phyloP scores from a whole-genome alignment of 2,797 vertebrate species.

The Pangasius mekongensis region DNA sequence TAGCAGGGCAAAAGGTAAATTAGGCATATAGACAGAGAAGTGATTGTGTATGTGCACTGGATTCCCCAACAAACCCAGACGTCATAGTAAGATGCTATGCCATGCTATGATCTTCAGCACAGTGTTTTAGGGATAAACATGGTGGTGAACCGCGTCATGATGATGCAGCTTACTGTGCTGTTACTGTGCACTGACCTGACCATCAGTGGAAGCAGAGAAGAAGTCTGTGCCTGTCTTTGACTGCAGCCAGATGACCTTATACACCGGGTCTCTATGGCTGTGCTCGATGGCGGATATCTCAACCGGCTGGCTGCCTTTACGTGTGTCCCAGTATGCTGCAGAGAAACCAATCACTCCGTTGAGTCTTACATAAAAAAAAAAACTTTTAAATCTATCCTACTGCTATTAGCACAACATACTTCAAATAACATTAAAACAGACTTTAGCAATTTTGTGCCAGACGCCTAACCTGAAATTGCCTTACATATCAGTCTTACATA shows the following conservation, averaged over 20 bases:
- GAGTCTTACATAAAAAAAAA: background rate
- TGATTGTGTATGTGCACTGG: background rate
- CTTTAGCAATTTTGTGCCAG: background rate
- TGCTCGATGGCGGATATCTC: constrained; percentile 85
- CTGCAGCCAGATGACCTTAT: constrained; percentile 90
- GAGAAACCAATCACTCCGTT: constrained; percentile 12
- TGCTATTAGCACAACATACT: background rate
- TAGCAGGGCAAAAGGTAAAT: background rate
- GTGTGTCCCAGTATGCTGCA: constrained; percentile 89
- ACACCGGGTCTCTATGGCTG: constrained; percentile 91
- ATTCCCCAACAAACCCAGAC: background rate
- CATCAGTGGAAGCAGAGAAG: constrained; percentile 90
- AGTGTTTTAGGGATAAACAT: background rate
- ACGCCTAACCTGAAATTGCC: background rate
- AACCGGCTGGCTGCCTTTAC: constrained; percentile 84
- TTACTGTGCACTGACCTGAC: constrained; percentile 80
- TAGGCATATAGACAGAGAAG: background rate
- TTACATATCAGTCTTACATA: constrained; percentile 1
- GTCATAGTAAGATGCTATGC: background rate
- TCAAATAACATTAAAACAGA: background rate
- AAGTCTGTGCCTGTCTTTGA: constrained; percentile 91
- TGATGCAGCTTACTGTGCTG: background rate
- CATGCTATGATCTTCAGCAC: background rate
- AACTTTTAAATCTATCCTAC: background rate
- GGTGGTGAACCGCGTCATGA: background rate